These are phyloP conservation scores for Melanotaenia boesemani DNA, from an alignment of 2,797 vertebrate genomes.

Conservation along the genomic window DNA sequence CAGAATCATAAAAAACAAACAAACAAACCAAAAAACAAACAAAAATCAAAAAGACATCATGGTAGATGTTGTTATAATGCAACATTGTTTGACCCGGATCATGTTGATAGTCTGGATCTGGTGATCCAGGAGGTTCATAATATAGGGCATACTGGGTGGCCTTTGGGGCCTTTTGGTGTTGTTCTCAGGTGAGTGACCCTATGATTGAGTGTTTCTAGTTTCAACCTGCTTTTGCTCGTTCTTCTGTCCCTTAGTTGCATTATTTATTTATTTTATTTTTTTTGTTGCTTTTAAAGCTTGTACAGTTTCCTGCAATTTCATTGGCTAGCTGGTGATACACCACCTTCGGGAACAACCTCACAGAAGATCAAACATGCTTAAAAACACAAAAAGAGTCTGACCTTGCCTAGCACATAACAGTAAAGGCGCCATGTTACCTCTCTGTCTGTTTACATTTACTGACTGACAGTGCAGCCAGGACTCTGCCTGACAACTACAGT, in stretches of 20 bases:
- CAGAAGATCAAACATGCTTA: conserved; percentile 57
- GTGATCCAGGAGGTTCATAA: too few relatives aligned
- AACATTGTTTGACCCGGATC: too few relatives aligned
- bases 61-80: too few relatives aligned
- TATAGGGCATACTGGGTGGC: too few relatives aligned
- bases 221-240: background rate
- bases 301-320: conserved; percentile 53
- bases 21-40: too few relatives aligned
- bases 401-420: conserved; percentile 34
- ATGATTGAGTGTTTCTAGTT: background rate
- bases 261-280: background rate
- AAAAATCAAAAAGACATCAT: too few relatives aligned
- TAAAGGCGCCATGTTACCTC: conserved; percentile 34
- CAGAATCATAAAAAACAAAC: too few relatives aligned
- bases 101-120: too few relatives aligned
- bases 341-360: conserved; percentile 51
- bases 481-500: conserved; percentile 11
- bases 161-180: too few relatives aligned
- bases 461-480: conserved; percentile 13
- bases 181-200: too few relatives aligned
- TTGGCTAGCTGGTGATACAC: conserved; percentile 69
- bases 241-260: background rate
- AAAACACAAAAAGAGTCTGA: conserved; percentile 46
- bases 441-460: conserved; percentile 59
- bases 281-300: conserved; percentile 30